Evolutionary conservation across 2,888 invertebrate genomes (phyloP).

Genomic region (Drosophila nigritarsus): DNA sequence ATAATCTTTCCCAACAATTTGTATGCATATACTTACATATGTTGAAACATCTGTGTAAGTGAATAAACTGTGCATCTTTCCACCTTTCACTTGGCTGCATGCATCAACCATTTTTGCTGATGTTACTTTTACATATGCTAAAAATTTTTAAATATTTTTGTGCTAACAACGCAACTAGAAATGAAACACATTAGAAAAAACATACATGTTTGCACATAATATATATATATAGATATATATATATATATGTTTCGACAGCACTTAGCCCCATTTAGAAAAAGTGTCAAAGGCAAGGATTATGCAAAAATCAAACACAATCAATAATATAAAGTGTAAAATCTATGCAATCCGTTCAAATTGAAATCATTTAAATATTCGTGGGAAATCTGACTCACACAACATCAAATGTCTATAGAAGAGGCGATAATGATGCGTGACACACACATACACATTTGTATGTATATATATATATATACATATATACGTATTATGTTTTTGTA

Average conservation of each 20-base stretch:
- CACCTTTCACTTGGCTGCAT: constrained; percentile 39
- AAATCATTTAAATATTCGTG: constrained; percentile 19
- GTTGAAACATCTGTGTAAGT: neutral
- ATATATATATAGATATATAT: no score
- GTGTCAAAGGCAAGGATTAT: constrained; percentile 55
- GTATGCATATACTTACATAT: neutral
- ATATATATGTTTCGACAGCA: neutral
- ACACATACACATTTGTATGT: neutral
- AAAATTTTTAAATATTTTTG: constrained; percentile 28
- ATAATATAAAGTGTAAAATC: constrained; percentile 34
- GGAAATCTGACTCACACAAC: constrained; percentile 37
- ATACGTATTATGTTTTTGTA: neutral
- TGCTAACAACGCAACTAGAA: constrained; percentile 63
- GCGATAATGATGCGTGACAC: constrained; percentile 65
- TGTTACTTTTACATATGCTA: constrained; percentile 1
- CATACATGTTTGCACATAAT: no score
- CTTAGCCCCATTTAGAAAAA: constrained; percentile 7
- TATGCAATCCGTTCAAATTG: neutral
- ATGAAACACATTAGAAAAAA: constrained; percentile 1
- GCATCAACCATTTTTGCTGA: constrained; percentile 15
- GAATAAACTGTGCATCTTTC: constrained; percentile 15
- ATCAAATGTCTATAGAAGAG: constrained; percentile 50
- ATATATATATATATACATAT: neutral
- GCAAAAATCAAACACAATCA: constrained; percentile 50
- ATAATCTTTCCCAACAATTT: neutral